Conservation (phyloP, 1,140 invertebrate genomes). For the Neoseiulus cucumeris region DNA sequence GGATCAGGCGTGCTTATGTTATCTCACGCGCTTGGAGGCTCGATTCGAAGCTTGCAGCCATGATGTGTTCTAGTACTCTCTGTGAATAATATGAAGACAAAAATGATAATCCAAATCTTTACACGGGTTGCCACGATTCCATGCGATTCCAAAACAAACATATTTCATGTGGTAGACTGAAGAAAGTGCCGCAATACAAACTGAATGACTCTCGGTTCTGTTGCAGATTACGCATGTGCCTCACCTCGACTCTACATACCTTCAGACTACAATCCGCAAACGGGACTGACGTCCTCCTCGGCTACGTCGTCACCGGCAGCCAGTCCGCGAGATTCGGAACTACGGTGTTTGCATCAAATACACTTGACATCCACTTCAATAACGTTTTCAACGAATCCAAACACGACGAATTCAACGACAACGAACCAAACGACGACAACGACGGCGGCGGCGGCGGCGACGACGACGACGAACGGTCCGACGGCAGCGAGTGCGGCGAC, state of each 20-base stretch:
- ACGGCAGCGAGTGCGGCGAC: not conserved
- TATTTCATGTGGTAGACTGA: too few species aligned
- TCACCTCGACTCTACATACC: constrained; percentile 2
- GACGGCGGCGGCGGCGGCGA: not conserved
- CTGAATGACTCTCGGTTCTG: not conserved
- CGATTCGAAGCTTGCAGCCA: too few species aligned
- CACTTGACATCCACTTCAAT: too few species aligned
- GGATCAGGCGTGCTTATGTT: too few species aligned
- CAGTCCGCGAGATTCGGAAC: not conserved
- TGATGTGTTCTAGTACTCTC: too few species aligned
- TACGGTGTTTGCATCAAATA: too few species aligned
- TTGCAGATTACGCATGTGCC: constrained; percentile 9
- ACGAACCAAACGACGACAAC: not conserved
- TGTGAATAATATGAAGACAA: too few species aligned
- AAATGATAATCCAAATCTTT: too few species aligned
- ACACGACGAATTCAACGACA: not conserved
- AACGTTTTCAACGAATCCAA: not conserved
- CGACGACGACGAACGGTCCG: not conserved
- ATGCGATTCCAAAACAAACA: too few species aligned
- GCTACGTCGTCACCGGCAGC: not conserved
- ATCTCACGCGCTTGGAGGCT: too few species aligned
- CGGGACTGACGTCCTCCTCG: not conserved
- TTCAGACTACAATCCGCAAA: constrained; percentile 8
- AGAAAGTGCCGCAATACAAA: too few species aligned
- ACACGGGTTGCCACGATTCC: too few species aligned